Base-by-base conservation (phyloP, 2,797 vertebrate species). In the Parotocinclus haroldoi region DNA sequence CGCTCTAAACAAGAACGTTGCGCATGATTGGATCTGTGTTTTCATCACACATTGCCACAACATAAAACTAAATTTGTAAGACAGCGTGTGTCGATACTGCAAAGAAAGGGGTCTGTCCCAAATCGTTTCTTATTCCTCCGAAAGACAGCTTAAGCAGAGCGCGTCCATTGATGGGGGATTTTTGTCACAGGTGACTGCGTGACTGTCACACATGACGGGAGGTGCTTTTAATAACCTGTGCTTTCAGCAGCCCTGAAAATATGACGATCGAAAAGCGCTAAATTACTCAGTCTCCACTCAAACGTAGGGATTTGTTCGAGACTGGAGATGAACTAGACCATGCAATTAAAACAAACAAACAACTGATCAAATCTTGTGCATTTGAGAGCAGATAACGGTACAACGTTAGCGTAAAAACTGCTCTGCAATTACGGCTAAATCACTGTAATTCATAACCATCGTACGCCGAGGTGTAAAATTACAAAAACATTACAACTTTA, bases 131-230 rank as follows among this genome's bases (percentile, higher is more conserved):
- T 68, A 37, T 87, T 88, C 75, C 64, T 71, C 62, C 75, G 77
- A 89, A 78, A 89, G 84, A 81, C 83, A 82, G 87, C n/a, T 64
- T 50, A 12, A 51, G 53, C 3, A 11, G 85, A 75, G 54, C 44
- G 48, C 46, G 17, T 38, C 69, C 51, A 62, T 57, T 51, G 18
- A 57, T 36, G 17, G 63, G 67, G 68, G 67, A 57, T 73, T 76
- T 76, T 14, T 70, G 71, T 70, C 67, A 60, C 71, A 60, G 71
- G 63, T 76, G 63, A 67, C 59, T 73, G 63, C 10, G 5, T 72
- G 69, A 66, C 44, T 63, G 51, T 73, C 63, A 70, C 55, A 55
- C 56, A 50, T 54, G 27, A 38, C 13, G 3, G 4, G 13, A 40
- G 12, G 70, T 70, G 73, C 67, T 76, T 64, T 76, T 70, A 66